Evolutionary conservation across 2,113 vertebrate species (phyloP).

Genomic region (Lycaon pictus): DNA sequence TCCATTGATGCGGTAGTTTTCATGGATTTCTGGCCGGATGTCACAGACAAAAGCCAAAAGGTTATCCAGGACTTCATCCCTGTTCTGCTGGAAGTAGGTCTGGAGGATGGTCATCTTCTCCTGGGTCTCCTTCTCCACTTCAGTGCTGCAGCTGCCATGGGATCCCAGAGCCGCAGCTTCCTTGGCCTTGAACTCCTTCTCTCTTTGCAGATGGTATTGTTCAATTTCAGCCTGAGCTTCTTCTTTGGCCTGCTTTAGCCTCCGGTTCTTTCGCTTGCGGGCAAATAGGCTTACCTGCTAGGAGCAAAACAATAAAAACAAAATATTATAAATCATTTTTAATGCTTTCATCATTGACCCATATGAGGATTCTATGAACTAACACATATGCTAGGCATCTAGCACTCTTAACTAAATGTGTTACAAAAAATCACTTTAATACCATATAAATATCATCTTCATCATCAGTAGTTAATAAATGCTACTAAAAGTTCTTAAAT

Average conservation of each 20-base stretch:
- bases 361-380: background rate
- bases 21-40: too few relatives aligned
- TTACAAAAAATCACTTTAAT: background rate
- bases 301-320: background rate
- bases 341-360: background rate
- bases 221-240: constrained; percentile 99
- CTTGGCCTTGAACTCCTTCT: constrained; percentile 99
- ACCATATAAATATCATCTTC: background rate
- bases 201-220: constrained; percentile 97
- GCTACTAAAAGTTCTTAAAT: background rate
- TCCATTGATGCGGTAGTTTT: too few relatives aligned
- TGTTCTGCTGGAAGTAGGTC: too few relatives aligned
- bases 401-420: background rate
- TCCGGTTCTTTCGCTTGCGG: constrained; percentile 91
- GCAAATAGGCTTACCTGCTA: background rate
- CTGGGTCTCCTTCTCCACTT: too few relatives aligned
- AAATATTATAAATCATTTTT: background rate
- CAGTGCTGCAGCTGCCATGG: too few relatives aligned
- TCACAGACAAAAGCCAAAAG: too few relatives aligned
- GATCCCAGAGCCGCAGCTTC: constrained; percentile 90
- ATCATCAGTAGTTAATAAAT: background rate
- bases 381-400: background rate
- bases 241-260: constrained; percentile 99
- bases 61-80: too few relatives aligned
- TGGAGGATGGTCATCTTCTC: too few relatives aligned